phyloP scores from a whole-genome alignment of 1,140 invertebrate species.

The Macrocentrus cingulum region DNA sequence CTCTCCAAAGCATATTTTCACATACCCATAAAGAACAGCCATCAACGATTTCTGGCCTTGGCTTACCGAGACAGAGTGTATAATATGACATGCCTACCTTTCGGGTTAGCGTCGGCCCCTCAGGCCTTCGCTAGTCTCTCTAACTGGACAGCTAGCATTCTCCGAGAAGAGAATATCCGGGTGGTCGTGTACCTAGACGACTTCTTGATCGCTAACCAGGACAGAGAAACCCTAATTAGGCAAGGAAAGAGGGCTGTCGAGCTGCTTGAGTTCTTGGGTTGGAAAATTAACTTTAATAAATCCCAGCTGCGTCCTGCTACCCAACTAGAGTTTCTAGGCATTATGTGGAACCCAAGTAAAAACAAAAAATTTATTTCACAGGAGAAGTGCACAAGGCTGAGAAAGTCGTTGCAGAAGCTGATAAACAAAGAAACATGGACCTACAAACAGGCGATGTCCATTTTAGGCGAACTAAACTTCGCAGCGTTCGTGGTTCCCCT shows the following conservation, averaged over 20 bases:
- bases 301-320: conserved; percentile 22
- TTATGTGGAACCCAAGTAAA: conserved; percentile 28
- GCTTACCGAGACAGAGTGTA: conserved; percentile 32
- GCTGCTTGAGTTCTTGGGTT: conserved; percentile 33
- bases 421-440: conserved; percentile 27
- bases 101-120: conserved; percentile 41
- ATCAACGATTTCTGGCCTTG: conserved; percentile 38
- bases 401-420: background rate
- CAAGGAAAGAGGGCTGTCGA: conserved; percentile 32
- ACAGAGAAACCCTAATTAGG: conserved; percentile 30
- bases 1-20: conserved; percentile 44
- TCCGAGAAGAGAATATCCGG: conserved; percentile 30
- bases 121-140: conserved; percentile 39
- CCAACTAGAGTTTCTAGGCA: conserved; percentile 31
- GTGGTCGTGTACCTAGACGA: conserved; percentile 40
- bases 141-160: conserved; percentile 42
- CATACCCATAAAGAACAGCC: conserved; percentile 35
- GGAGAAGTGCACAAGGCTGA: conserved; percentile 11
- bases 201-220: conserved; percentile 34
- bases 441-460: background rate
- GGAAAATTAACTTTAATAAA: conserved; percentile 33
- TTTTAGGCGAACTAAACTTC: conserved; percentile 14
- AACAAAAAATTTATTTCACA: background rate
- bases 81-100: conserved; percentile 36
- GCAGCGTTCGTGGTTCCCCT: background rate